A percentile compares a stretch with the other conserved stretches of the same genome.
Evolutionary conservation across 2,888 invertebrate species (phyloP).

Genomic region (Melanargia galathea): DNA sequence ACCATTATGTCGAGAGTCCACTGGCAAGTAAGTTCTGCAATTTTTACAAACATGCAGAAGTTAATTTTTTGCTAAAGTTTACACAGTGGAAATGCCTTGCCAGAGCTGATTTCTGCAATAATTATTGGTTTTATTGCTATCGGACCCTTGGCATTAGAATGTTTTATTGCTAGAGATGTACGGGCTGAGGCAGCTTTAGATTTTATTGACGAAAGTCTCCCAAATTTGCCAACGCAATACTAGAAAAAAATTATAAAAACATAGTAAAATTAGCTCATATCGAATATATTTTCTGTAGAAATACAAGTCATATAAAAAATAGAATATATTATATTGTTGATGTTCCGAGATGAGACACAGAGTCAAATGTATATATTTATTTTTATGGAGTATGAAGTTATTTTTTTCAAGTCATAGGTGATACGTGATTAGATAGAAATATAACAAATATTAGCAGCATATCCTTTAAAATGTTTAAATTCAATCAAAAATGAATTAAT

Average conservation of each 20-base stretch:
- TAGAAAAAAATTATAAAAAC: neutral
- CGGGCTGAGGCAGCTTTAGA: neutral
- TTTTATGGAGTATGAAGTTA: constrained; percentile 41
- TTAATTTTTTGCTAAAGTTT: no score
- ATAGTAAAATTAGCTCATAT: constrained; percentile 30
- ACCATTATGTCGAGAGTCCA: no score
- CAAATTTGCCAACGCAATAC: neutral
- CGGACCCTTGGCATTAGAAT: no score
- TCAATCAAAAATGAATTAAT: neutral
- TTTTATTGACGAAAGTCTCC: neutral
- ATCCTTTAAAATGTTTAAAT: constrained; percentile 21
- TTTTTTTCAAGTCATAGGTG: constrained; percentile 42
- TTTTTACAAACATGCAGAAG: no score
- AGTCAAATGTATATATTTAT: constrained; percentile 42
- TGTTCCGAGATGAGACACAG: constrained; percentile 30
- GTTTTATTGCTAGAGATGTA: no score
- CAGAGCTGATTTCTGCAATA: no score
- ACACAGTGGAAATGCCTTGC: no score
- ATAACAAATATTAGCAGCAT: constrained; percentile 32
- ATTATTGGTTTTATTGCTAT: no score
- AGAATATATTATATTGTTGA: constrained; percentile 39
- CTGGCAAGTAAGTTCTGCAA: no score
- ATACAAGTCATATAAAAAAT: constrained; percentile 14
- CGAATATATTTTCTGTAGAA: constrained; percentile 30
- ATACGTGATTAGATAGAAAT: constrained; percentile 34